phyloP scores from a whole-genome alignment of 2,888 invertebrate species.

The Pediacus dermestoides region DNA sequence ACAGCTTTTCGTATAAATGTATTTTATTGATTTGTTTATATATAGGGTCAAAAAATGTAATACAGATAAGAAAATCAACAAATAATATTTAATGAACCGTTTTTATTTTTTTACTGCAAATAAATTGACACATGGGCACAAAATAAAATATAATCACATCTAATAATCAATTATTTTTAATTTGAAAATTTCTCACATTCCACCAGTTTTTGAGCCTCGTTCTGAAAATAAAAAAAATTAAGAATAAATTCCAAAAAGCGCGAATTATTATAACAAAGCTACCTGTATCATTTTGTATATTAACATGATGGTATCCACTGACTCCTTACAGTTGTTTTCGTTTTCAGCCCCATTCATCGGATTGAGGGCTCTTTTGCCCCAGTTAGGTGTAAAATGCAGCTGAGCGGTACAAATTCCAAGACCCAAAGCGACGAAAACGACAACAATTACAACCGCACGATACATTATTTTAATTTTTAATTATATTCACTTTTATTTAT shows the following conservation, averaged over 20 bases:
- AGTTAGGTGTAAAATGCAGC: slow-evolving; percentile 46
- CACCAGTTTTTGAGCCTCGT: slow-evolving; percentile 45
- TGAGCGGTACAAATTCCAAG: slow-evolving; percentile 40
- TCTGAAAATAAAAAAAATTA: slow-evolving; percentile 36
- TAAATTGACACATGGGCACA: slow-evolving; percentile 24
- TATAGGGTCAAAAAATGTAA: too few relatives aligned
- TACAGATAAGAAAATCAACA: neutral
- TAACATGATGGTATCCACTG: slow-evolving; percentile 55
- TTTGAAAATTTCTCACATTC: slow-evolving; percentile 44
- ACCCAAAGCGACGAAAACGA: slow-evolving; percentile 30
- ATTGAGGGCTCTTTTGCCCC: slow-evolving; percentile 41
- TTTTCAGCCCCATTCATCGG: slow-evolving; percentile 30
- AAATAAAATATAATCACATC: slow-evolving; percentile 10
- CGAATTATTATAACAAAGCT: slow-evolving; percentile 18
- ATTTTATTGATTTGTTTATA: too few relatives aligned
- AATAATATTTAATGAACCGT: neutral
- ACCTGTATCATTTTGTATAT: slow-evolving; percentile 61
- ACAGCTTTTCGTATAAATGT: too few relatives aligned
- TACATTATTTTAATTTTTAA: slow-evolving; percentile 23
- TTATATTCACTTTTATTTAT: slow-evolving; percentile 16
- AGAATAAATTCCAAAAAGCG: slow-evolving; percentile 11
- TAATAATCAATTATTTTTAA: slow-evolving; percentile 17
- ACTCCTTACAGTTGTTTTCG: slow-evolving; percentile 51
- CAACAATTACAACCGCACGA: slow-evolving; percentile 20
- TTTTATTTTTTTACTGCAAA: slow-evolving; percentile 22